Evolutionary conservation across 2,888 invertebrate species (phyloP).

Genomic region (Acanthopleura granulata): DNA sequence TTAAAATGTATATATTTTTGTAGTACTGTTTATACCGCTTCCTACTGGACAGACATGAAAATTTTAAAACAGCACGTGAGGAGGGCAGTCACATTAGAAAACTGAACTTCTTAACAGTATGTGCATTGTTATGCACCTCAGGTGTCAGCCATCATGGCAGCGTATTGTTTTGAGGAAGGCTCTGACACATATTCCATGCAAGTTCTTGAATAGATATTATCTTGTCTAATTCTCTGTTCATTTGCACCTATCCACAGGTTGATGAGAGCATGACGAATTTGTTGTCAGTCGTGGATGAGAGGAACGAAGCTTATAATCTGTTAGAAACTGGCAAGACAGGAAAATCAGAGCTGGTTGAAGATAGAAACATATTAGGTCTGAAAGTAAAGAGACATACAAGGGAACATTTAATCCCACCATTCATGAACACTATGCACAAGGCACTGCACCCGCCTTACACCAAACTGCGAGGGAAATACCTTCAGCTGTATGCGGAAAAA

Average conservation of each 20-base stretch:
- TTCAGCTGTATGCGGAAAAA: constrained; percentile 47
- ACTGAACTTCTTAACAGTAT: no score
- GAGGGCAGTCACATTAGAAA: no score
- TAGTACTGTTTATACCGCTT: no score
- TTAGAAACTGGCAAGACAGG: constrained; percentile 76
- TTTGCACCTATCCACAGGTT: constrained; percentile 72
- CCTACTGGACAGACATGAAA: no score
- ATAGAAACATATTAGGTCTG: constrained; percentile 50
- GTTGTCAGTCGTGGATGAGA: constrained; percentile 89
- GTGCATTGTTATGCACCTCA: no score
- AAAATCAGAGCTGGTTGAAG: constrained; percentile 33
- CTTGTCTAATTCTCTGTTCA: no score
- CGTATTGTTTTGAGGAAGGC: no score
- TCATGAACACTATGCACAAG: constrained; percentile 37
- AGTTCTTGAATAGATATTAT: no score
- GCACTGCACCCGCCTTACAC: constrained; percentile 33
- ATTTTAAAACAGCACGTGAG: no score
- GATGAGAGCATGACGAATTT: constrained; percentile 95
- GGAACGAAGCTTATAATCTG: constrained; percentile 89
- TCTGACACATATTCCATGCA: no score
- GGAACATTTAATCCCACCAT: constrained; percentile 46
- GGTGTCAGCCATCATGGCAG: no score
- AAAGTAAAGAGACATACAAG: constrained; percentile 30
- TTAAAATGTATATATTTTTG: no score
- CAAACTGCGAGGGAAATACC: constrained; percentile 32